phyloP scores from a whole-genome alignment of 2,888 invertebrate genomes.

The Heteromurus nitidus region DNA sequence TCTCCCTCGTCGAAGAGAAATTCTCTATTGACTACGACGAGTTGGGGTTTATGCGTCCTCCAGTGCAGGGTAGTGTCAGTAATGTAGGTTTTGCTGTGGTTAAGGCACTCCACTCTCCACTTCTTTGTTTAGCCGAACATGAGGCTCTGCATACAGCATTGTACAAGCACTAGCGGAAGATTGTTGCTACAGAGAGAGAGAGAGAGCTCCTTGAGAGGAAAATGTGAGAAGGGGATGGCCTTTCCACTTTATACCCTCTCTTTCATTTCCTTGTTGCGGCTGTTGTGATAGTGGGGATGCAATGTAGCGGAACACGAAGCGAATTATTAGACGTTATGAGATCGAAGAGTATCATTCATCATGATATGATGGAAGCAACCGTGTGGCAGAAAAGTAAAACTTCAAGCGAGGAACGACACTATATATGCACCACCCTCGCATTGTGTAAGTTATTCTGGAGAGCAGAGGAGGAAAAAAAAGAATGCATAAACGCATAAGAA shows the following conservation, averaged over 20 bases:
- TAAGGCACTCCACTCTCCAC: not conserved
- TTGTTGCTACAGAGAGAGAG: conserved; percentile 24
- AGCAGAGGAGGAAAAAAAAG: not conserved
- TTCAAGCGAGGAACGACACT: not conserved
- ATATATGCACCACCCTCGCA: conserved; percentile 22
- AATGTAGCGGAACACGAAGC: conserved; percentile 67
- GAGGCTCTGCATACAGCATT: too few species aligned
- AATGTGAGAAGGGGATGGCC: conserved; percentile 54
- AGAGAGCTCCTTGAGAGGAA: conserved; percentile 20
- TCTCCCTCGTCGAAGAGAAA: too few species aligned
- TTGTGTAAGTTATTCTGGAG: not conserved
- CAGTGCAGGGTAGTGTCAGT: conserved; percentile 5
- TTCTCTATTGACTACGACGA: too few species aligned
- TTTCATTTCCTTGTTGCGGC: conserved; percentile 52
- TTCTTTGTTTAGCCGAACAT: conserved; percentile 8
- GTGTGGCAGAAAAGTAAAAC: conserved; percentile 11
- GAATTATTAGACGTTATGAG: conserved; percentile 68
- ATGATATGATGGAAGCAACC: conserved; percentile 54
- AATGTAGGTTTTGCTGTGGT: conserved; percentile 10
- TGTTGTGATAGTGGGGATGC: conserved; percentile 45
- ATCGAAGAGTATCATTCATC: conserved; percentile 73
- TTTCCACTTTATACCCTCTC: conserved; percentile 54
- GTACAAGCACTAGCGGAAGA: conserved; percentile 13
- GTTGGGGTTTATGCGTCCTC: too few species aligned
- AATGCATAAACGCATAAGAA: conserved; percentile 25